Evolutionary conservation across 2,113 vertebrate species (phyloP).

Genomic region (Halichoerus grypus): DNA sequence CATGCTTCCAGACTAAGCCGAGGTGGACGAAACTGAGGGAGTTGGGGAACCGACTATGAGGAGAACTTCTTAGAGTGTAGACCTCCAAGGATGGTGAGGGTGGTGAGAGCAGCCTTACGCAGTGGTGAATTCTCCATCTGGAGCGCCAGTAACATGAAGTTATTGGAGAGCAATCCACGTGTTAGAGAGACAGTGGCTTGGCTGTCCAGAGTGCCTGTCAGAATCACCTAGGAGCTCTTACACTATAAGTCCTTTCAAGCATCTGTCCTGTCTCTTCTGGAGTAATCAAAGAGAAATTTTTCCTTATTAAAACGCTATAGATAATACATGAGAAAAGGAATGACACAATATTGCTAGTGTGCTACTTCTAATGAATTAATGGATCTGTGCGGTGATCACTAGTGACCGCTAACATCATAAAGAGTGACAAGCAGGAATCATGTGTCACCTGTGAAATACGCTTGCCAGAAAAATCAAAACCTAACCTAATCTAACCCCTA

Average conservation of each 20-base stretch:
- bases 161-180: neutral
- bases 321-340: neutral
- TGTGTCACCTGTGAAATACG: neutral
- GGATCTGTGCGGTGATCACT: neutral
- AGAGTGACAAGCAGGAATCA: neutral
- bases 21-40: neutral
- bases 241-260: neutral
- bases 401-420: neutral
- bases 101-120: neutral
- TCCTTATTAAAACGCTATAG: neutral
- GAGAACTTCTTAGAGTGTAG: neutral
- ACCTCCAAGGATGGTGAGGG: neutral
- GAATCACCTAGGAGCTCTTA: neutral
- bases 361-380: neutral
- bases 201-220: neutral
- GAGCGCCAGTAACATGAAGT: neutral
- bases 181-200: neutral
- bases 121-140: neutral
- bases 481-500: neutral
- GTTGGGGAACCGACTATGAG: neutral
- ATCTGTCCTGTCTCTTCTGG: neutral
- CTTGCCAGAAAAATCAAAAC: neutral
- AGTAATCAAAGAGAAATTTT: slow-evolving; percentile 15
- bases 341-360: neutral
- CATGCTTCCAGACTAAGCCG: neutral